Evolutionary conservation across 2,113 vertebrate genomes (phyloP).

Genomic region (Haemorhous mexicanus): DNA sequence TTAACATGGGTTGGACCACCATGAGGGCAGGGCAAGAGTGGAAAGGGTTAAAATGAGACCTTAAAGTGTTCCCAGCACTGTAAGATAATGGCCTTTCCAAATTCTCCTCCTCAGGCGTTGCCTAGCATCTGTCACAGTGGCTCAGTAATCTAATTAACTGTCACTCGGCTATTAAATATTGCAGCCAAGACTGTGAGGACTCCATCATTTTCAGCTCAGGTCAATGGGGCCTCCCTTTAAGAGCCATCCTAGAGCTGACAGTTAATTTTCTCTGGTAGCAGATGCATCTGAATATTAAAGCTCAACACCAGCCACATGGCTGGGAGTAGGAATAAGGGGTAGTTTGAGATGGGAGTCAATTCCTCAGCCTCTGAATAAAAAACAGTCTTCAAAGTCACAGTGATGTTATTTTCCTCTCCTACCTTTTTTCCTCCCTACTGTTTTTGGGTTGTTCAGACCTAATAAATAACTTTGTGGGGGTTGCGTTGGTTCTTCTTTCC

Average conservation of each 20-base stretch:
- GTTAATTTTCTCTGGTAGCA: constrained; percentile 51
- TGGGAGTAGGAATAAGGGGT: background rate
- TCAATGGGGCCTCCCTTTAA: constrained; percentile 8
- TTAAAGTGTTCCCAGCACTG: background rate
- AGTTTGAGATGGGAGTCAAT: background rate
- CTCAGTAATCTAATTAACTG: constrained; percentile 60
- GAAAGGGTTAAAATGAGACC: constrained; percentile 39
- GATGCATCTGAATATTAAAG: background rate
- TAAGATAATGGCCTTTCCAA: constrained; percentile 33
- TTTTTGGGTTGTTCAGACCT: background rate
- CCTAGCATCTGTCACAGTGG: constrained; percentile 41
- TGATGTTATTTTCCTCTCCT: background rate
- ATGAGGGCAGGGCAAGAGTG: background rate
- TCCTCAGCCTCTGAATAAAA: background rate
- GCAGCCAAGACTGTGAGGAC: constrained; percentile 15
- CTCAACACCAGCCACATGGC: background rate
- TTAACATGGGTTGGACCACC: background rate
- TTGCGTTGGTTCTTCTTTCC: background rate
- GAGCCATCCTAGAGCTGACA: constrained; percentile 10
- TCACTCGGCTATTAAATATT: constrained; percentile 45
- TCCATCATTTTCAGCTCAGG: constrained; percentile 34
- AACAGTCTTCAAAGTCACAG: background rate
- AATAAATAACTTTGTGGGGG: background rate
- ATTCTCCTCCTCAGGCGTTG: constrained; percentile 1
- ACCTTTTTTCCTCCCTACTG: background rate